Evolutionary conservation across 2,797 vertebrate species (phyloP).

Genomic region (Coracias cyanogaster): DNA sequence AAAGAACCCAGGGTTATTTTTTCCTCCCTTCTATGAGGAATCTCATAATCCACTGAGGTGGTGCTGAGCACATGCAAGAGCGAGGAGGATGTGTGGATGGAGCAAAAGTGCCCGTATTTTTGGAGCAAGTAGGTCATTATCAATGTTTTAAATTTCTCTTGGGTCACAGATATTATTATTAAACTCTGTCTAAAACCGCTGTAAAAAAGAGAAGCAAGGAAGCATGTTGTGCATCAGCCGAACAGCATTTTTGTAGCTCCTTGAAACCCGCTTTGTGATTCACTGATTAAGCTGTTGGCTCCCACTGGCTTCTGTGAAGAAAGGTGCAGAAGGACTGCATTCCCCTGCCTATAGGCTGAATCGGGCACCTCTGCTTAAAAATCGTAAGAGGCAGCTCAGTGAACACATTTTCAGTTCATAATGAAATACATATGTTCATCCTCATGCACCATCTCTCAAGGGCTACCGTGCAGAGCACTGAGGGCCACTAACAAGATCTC

Average conservation of each 20-base stretch:
- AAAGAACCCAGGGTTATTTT: neutral
- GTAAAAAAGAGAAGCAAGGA: neutral
- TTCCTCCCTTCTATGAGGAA: neutral
- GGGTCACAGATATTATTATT: neutral
- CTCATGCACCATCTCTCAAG: constrained; percentile 11
- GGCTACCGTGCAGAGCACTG: neutral
- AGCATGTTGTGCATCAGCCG: neutral
- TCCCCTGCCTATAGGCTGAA: neutral
- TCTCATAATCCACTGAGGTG: neutral
- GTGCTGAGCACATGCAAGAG: neutral
- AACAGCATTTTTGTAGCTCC: neutral
- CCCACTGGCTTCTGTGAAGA: neutral
- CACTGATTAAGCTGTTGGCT: neutral
- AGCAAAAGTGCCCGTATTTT: neutral
- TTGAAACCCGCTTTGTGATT: neutral
- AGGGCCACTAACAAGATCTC: neutral
- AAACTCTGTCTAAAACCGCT: neutral
- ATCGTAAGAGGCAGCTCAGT: neutral
- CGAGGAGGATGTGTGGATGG: neutral
- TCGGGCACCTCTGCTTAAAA: neutral
- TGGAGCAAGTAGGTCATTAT: neutral
- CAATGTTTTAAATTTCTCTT: neutral
- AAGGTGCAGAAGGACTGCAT: neutral
- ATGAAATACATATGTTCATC: constrained; percentile 36
- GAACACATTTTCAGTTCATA: neutral